A percentile compares a stretch with the other conserved stretches of the same genome.
Evolutionary conservation across 2,888 invertebrate species (phyloP).

Genomic region (Polietes domitor): DNA sequence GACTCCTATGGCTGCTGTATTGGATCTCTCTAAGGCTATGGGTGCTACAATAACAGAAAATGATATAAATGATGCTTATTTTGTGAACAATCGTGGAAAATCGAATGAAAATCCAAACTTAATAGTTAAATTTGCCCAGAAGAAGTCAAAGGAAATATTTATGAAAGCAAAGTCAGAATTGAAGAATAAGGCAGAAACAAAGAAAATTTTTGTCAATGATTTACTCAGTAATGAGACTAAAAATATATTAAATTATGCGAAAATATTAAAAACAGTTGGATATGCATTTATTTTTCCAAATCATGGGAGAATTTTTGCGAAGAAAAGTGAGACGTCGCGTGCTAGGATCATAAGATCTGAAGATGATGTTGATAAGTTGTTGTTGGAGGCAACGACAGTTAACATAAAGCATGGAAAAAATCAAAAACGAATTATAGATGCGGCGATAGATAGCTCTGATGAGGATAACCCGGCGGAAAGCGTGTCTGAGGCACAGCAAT

Average conservation of each 20-base stretch:
- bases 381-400: background rate
- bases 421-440: no score
- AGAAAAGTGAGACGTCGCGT: background rate
- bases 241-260: conserved; percentile 23
- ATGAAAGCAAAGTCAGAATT: background rate
- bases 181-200: conserved; percentile 1
- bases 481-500: no score
- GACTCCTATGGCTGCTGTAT: background rate
- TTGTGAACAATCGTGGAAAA: background rate
- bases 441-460: no score
- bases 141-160: background rate
- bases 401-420: no score
- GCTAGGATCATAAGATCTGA: background rate
- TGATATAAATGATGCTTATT: conserved; percentile 13
- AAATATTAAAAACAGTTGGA: conserved; percentile 9
- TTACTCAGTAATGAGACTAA: conserved; percentile 17
- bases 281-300: background rate
- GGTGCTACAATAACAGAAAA: conserved; percentile 16
- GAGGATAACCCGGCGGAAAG: no score
- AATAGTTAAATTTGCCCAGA: background rate
- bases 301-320: background rate
- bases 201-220: conserved; percentile 12
- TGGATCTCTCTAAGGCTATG: background rate
- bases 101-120: background rate
- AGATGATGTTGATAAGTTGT: background rate